Percentiles rank a stretch among this genome's conserved stretches.
Conservation (phyloP, 2,797 vertebrate species). For the Streptopelia turtur region DNA sequence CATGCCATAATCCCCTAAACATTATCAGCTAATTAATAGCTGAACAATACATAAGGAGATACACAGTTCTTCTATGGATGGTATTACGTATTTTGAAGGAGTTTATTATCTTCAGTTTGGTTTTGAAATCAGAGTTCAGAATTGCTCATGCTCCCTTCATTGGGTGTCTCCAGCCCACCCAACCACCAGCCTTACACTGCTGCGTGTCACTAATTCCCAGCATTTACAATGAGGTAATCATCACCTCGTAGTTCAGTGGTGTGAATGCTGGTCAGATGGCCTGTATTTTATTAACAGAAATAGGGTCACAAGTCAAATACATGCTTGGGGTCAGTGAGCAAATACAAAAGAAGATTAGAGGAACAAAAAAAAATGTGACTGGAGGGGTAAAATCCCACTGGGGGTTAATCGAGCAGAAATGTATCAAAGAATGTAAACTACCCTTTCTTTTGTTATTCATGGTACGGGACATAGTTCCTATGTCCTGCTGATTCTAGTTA, state of each 20-base stretch:
- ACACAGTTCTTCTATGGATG: background rate
- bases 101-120: background rate
- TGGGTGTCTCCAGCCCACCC: slow-evolving; percentile 11
- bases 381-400: slow-evolving; percentile 71
- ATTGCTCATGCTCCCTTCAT: background rate
- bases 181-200: slow-evolving; percentile 35
- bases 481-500: slow-evolving; percentile 52
- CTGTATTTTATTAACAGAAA: slow-evolving; percentile 79
- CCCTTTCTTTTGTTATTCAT: slow-evolving; percentile 63
- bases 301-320: slow-evolving; percentile 87
- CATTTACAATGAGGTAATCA: slow-evolving; percentile 71
- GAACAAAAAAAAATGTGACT: slow-evolving; percentile 80
- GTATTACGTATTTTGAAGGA: background rate
- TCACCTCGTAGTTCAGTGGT: slow-evolving; percentile 55
- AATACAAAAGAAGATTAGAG: slow-evolving; percentile 79
- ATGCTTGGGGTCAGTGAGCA: slow-evolving; percentile 82
- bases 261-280: slow-evolving; percentile 80
- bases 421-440: slow-evolving; percentile 66
- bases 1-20: slow-evolving; percentile 20
- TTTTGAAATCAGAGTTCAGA: background rate
- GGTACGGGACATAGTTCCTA: slow-evolving; percentile 30
- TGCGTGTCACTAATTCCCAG: background rate
- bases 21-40: slow-evolving; percentile 43
- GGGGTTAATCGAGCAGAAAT: slow-evolving; percentile 72
- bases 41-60: slow-evolving; percentile 19